Percentiles rank a stretch among this genome's conserved stretches.
Evolutionary conservation across 2,888 invertebrate species (phyloP).

Genomic region (Tridacna gigas): DNA sequence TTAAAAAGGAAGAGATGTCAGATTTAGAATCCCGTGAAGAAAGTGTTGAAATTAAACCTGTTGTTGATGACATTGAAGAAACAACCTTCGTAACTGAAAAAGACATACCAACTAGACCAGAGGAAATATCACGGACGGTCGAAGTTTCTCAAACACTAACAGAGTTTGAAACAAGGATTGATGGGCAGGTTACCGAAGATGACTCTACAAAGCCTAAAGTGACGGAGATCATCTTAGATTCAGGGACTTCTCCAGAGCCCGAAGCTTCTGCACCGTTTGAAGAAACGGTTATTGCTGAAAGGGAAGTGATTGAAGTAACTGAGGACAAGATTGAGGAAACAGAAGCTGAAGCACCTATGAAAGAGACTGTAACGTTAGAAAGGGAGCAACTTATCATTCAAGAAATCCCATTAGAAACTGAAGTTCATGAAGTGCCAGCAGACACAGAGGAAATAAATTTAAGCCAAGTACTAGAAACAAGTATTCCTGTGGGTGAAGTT

Average conservation of each 20-base stretch:
- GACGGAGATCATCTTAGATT: conserved; percentile 47
- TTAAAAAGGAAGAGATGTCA: conserved; percentile 38
- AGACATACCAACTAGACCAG: conserved; percentile 13
- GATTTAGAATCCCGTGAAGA: conserved; percentile 32
- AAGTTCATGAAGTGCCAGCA: conserved; percentile 33
- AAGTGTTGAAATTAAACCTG: conserved; percentile 48
- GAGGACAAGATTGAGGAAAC: conserved; percentile 47
- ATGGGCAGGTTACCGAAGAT: background rate
- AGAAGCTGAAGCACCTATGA: conserved; percentile 37
- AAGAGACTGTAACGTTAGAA: conserved; percentile 51
- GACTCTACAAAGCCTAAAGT: conserved; percentile 15
- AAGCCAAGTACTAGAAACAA: conserved; percentile 28
- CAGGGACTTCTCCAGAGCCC: conserved; percentile 34
- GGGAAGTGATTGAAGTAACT: conserved; percentile 62
- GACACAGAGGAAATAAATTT: conserved; percentile 37
- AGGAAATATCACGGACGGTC: conserved; percentile 32
- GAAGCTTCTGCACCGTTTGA: conserved; percentile 62
- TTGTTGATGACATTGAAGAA: conserved; percentile 18
- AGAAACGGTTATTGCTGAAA: conserved; percentile 63
- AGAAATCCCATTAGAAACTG: conserved; percentile 39
- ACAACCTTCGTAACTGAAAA: background rate
- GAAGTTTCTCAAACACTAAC: conserved; percentile 22
- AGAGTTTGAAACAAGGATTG: background rate
- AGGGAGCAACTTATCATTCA: conserved; percentile 50
- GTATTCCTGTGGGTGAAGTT: background rate